phyloP scores from a whole-genome alignment of 2,797 vertebrate species.

The Pitangus sulphuratus region DNA sequence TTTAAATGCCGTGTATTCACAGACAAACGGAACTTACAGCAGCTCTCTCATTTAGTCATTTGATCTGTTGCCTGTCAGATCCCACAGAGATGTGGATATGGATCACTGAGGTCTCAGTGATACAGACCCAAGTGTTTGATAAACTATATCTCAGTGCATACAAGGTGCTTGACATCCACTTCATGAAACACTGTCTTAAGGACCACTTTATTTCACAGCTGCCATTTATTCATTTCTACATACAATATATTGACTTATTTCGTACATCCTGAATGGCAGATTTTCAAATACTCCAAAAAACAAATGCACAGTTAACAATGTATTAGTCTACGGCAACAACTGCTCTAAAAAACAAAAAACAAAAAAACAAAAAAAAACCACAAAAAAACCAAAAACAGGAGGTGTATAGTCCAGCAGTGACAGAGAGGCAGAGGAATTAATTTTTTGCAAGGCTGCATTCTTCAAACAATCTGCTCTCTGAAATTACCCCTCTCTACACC shows the following conservation, averaged over 20 bases:
- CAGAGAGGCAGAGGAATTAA: background rate
- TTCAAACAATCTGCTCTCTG: background rate
- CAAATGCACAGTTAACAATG: background rate
- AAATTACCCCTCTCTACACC: background rate
- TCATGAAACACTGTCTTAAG: background rate
- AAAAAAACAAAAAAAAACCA: too few species aligned
- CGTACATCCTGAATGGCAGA: background rate
- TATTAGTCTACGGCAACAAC: background rate
- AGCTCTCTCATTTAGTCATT: background rate
- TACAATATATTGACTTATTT: background rate
- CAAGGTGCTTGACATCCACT: background rate
- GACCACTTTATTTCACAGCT: background rate
- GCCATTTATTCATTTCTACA: background rate
- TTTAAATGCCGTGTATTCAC: background rate
- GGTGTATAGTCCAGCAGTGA: background rate
- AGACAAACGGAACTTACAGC: background rate
- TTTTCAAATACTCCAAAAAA: background rate
- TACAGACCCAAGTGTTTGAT: background rate
- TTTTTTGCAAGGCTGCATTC: background rate
- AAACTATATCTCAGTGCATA: background rate
- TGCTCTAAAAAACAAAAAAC: background rate
- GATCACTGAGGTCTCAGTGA: background rate
- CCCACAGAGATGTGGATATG: background rate
- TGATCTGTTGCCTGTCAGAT: background rate
- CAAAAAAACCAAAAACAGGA: background rate